Base-by-base conservation (phyloP, 2,113 vertebrate species). In the Gobio gobio region DNA sequence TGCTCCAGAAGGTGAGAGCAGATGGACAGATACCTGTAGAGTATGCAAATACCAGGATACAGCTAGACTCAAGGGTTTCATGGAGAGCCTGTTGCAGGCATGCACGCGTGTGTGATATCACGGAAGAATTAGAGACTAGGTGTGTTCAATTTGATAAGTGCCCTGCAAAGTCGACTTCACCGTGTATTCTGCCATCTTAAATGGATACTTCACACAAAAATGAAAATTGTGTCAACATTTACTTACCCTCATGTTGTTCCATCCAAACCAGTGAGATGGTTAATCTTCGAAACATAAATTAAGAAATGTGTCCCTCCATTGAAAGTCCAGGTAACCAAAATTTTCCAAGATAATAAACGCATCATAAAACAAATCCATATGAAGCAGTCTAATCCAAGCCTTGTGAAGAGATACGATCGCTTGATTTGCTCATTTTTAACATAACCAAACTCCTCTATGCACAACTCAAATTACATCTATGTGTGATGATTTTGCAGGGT, bases 1-100 rank as follows among this genome's bases (percentile, higher is more conserved):
- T 49, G 61, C 61, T 81, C 61, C 61, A 81, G 78, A 81, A 81
- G 78, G 78, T 66, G 61, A 66, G 43, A 66, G 16, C 59, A 81
- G 78, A 81, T 81, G 61, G 78, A 81, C 78, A 51, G 78, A 51
- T 81, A 47, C 59, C 78, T 81, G 78, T 81, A 81, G 78, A 66
- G 78, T 49, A 66, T 40, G 20, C 33, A 40, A 54, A 54, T 74
- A 74, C 12, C 49, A 0, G 6, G n/a, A 79, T 79, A 47, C 33
- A 66, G 4, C 18, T 8, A 81, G 1, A 33, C n/a, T 49, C 77
- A 49, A 49, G 33, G 33, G 36, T 26, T n/a, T 45, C 77, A 63
- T 22, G 63, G 43, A 64, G 78, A 49, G 45, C 18, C 14, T 61
- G 61, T 49, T 49, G 10, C 43, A 64, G 24, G 14, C 43, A 16